Evolutionary conservation across 2,888 invertebrate species (phyloP).

Genomic region (Amiota mariae): DNA sequence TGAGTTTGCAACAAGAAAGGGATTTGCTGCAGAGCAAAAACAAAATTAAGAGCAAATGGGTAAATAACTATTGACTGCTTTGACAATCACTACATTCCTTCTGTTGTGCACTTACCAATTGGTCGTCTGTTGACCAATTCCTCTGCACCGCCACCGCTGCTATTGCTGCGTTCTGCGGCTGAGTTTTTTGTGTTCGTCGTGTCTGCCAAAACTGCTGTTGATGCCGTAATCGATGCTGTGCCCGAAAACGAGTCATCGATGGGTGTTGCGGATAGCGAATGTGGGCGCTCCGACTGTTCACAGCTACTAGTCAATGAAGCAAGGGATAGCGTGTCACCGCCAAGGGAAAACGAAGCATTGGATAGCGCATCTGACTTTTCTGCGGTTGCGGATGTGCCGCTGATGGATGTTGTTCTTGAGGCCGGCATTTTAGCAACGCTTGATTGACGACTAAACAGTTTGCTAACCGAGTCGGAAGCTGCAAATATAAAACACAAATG

Average conservation of each 20-base stretch:
- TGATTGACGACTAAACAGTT: constrained; percentile 71
- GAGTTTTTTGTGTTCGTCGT: constrained; percentile 52
- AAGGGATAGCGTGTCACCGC: constrained; percentile 68
- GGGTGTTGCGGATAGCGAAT: constrained; percentile 54
- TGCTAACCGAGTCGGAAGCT: constrained; percentile 72
- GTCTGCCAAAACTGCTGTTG: constrained; percentile 62
- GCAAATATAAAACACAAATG: constrained; percentile 34
- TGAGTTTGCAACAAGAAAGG: constrained; percentile 60
- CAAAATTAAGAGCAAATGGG: constrained; percentile 33
- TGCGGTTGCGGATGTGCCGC: constrained; percentile 34
- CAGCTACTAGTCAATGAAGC: constrained; percentile 70
- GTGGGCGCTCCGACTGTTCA: constrained; percentile 55
- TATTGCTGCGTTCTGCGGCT: constrained; percentile 32
- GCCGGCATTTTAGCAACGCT: constrained; percentile 52
- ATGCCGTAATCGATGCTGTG: constrained; percentile 64
- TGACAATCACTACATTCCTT: constrained; percentile 11
- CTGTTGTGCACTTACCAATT: constrained; percentile 52
- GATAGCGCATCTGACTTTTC: constrained; percentile 61
- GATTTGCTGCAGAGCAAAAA: constrained; percentile 56
- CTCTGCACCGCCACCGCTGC: constrained; percentile 17
- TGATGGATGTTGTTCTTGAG: constrained; percentile 29
- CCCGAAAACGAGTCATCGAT: constrained; percentile 61
- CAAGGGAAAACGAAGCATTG: constrained; percentile 53
- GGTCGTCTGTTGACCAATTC: constrained; percentile 43
- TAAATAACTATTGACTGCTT: constrained; percentile 45